These are phyloP conservation scores for Tipula lateralis DNA, from an alignment of 2,888 invertebrate genomes.

Conservation along the genomic window DNA sequence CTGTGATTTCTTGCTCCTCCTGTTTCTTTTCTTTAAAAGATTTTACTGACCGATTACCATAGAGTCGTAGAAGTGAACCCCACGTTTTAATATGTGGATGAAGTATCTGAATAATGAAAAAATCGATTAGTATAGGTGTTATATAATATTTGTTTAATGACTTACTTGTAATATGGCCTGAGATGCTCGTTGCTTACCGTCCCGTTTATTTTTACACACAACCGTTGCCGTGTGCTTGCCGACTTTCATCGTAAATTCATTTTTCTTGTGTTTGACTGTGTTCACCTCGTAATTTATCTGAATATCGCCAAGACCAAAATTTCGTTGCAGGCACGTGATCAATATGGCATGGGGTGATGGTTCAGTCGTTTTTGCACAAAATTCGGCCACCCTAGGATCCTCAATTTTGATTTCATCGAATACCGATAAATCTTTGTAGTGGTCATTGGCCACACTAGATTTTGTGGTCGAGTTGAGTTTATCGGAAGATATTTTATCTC, in stretches of 20 bases:
- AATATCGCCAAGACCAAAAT: slow-evolving; percentile 86
- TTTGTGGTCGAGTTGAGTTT: slow-evolving; percentile 40
- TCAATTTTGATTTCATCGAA: slow-evolving; percentile 91
- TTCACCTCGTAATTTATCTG: slow-evolving; percentile 83
- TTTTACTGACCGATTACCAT: slow-evolving; percentile 86
- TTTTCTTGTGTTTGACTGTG: slow-evolving; percentile 82
- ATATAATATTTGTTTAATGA: background rate
- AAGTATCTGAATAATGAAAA: slow-evolving; percentile 57
- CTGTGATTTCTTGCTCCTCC: slow-evolving; percentile 87
- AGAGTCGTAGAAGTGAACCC: slow-evolving; percentile 89
- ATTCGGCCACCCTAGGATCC: slow-evolving; percentile 89
- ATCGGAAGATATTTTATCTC: slow-evolving; percentile 69
- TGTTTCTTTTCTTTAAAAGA: slow-evolving; percentile 88
- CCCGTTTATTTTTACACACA: slow-evolving; percentile 91
- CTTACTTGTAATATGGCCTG: slow-evolving; percentile 83
- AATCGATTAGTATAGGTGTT: background rate
- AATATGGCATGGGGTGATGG: slow-evolving; percentile 92
- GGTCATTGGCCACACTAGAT: slow-evolving; percentile 40
- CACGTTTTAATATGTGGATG: slow-evolving; percentile 93
- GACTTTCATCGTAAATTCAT: slow-evolving; percentile 91
- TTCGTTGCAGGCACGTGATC: slow-evolving; percentile 84
- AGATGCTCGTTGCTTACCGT: slow-evolving; percentile 93
- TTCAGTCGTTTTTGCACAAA: slow-evolving; percentile 94
- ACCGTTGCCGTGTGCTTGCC: slow-evolving; percentile 88
- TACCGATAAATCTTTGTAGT: slow-evolving; percentile 56